These are phyloP conservation scores for Ictidomys tridecemlineatus DNA, from an alignment of 2,113 vertebrate genomes.

Conservation along the genomic window DNA sequence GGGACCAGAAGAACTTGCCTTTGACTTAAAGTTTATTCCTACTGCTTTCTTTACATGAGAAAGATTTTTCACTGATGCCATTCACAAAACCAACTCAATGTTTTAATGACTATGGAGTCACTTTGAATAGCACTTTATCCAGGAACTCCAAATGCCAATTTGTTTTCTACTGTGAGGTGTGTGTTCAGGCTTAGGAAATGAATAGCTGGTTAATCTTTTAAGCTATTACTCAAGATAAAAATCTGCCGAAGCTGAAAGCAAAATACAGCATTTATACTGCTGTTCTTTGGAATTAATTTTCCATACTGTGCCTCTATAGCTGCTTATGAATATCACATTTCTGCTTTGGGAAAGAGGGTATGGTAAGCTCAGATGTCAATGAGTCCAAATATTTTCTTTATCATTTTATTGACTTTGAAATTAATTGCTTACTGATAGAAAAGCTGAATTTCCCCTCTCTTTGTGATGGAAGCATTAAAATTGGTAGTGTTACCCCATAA, in stretches of 20 bases:
- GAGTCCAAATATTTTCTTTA: slow-evolving; percentile 34
- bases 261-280: slow-evolving; percentile 44
- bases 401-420: slow-evolving; percentile 54
- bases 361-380: slow-evolving; percentile 25
- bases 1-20: slow-evolving; percentile 79
- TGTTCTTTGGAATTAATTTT: slow-evolving; percentile 69
- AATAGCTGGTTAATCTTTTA: slow-evolving; percentile 78
- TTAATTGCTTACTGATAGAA: background rate
- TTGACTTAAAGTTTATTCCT: slow-evolving; percentile 83
- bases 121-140: slow-evolving; percentile 73
- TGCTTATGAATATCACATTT: slow-evolving; percentile 73
- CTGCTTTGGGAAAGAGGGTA: slow-evolving; percentile 70
- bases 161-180: slow-evolving; percentile 72
- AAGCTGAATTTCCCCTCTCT: slow-evolving; percentile 1
- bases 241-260: slow-evolving; percentile 65
- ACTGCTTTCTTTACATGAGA: slow-evolving; percentile 74
- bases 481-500: background rate
- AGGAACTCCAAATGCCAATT: slow-evolving; percentile 69
- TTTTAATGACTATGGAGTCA: slow-evolving; percentile 66
- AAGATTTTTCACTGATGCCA: slow-evolving; percentile 70
- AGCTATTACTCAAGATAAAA: slow-evolving; percentile 77
- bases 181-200: slow-evolving; percentile 71
- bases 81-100: slow-evolving; percentile 66
- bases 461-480: slow-evolving; percentile 18
- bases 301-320: background rate